phyloP scores from a whole-genome alignment of 1,140 invertebrate species.

The Papilio polyxenes region DNA sequence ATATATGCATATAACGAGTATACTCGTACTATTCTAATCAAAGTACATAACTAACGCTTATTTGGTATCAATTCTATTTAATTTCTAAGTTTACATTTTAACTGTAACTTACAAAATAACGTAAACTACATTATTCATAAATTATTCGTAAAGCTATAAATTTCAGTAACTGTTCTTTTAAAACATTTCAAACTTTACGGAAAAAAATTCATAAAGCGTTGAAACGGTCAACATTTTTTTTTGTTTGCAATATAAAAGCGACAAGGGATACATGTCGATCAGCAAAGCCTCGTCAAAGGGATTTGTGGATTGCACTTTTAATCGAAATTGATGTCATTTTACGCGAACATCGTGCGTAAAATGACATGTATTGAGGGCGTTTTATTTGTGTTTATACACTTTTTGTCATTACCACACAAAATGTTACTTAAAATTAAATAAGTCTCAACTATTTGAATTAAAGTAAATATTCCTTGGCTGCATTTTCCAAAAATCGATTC shows the following conservation, averaged over 20 bases:
- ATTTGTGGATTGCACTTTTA: constrained; percentile 22
- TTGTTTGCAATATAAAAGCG: constrained; percentile 19
- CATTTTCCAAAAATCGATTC: background rate
- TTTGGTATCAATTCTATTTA: background rate
- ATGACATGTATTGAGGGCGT: background rate
- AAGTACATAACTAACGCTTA: background rate
- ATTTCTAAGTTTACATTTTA: background rate
- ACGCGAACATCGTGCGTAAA: background rate
- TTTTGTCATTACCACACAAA: constrained; percentile 3
- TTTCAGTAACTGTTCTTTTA: background rate
- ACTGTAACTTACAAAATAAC: too few species aligned
- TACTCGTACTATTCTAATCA: background rate
- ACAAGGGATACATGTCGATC: constrained; percentile 3
- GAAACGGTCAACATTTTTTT: background rate
- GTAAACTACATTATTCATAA: too few species aligned
- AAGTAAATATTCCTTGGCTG: background rate
- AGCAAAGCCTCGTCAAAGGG: constrained; percentile 2
- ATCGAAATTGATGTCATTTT: constrained; percentile 12
- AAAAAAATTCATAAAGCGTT: background rate
- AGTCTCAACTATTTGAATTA: background rate
- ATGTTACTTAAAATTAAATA: background rate
- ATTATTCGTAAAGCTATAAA: background rate
- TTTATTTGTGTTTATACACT: constrained; percentile 1
- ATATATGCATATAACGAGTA: background rate
- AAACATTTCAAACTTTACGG: background rate